Base-by-base conservation (phyloP, 2,797 vertebrate species). In the Labeo calbasu region DNA sequence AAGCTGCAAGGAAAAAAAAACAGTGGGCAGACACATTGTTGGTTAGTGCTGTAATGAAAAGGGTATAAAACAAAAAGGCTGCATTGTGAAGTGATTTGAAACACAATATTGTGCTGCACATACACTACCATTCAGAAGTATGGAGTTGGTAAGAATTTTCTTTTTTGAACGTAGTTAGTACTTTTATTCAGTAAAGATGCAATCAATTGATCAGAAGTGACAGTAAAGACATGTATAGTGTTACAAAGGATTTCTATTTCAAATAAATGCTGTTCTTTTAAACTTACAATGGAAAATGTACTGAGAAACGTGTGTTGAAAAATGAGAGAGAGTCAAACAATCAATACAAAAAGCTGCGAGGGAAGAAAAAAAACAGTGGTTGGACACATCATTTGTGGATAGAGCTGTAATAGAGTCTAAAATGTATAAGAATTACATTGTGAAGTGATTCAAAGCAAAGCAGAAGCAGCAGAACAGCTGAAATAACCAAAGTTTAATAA, bases 11-110 rank as follows among this genome's bases (percentile, higher is more conserved):
- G 19, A 17, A 21, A 75, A 3, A 51, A 40, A 61, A 72, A 50
- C 55, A 66, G 68, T 43, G 50, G 55, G 55, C 46, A 66, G 66
- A 36, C 77, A 65, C 55, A 36, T 65, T 73, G 70, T 40, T 82
- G 2, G 19, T 61, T 63, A 48, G 48, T 51, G 43, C 55, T 50
- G 55, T 36, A n/a, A n/a, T 50, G 61, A 79, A 66, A 65, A 32
- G 2, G 25, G 61, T 50, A 28, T 48, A 59, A 59, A 59, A 59
- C n/a, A n/a, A 4, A 59, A 59, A 11, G 21, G 21, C 12, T 46
- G 43, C 43, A 10, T 46, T 46, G 8, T 46, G 43, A 46, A 46
- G 43, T 10, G 43, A 10, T 46, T 59, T 55, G 7, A 55, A 53
- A 57, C n/a, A 1, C 21, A 23, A 1, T 59, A 5, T 59, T 59